These are phyloP conservation scores for Oikopleura dioica DNA, from an alignment of 23 tunicate genomes.

Conservation along the genomic window DNA sequence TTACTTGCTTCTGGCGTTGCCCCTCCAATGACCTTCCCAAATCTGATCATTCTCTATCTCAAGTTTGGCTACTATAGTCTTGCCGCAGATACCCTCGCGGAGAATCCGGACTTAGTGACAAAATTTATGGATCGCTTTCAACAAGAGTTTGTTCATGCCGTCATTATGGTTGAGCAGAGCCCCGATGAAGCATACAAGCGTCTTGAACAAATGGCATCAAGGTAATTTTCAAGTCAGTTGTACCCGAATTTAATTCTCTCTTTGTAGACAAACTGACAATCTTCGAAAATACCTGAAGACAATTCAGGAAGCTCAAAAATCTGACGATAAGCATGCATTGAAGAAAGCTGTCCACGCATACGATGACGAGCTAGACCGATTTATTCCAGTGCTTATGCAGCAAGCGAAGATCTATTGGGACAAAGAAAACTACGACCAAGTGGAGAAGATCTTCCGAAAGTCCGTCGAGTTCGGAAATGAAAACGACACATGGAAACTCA, in stretches of 20 bases:
- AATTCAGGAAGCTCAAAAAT: background rate
- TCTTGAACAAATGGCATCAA: constrained; percentile 73
- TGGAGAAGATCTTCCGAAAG: constrained; percentile 65
- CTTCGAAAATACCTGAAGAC: background rate
- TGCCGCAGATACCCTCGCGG: constrained; percentile 92
- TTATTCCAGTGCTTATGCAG: constrained; percentile 83
- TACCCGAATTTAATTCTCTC: background rate
- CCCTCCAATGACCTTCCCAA: constrained; percentile 79
- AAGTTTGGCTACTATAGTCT: constrained; percentile 70
- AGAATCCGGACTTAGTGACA: constrained; percentile 63
- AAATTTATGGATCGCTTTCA: constrained; percentile 29
- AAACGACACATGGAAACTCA: constrained; percentile 70
- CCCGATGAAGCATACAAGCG: constrained; percentile 69
- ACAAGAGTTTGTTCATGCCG: constrained; percentile 77
- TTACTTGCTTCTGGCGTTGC: constrained; percentile 42
- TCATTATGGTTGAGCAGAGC: constrained; percentile 66
- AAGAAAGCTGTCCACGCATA: constrained; percentile 60
- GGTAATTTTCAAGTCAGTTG: background rate
- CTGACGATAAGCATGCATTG: constrained; percentile 22
- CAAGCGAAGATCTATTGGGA: constrained; percentile 99
- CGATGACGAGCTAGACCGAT: constrained; percentile 67
- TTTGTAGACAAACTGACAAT: background rate
- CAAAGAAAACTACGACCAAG: constrained; percentile 61
- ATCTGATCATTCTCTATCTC: constrained; percentile 56
- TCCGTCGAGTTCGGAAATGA: constrained; percentile 95